A percentile compares a stretch with the other conserved stretches of the same genome.
Evolutionary conservation across 2,797 vertebrate species (phyloP).

Genomic region (Emydoidea blandingii): DNA sequence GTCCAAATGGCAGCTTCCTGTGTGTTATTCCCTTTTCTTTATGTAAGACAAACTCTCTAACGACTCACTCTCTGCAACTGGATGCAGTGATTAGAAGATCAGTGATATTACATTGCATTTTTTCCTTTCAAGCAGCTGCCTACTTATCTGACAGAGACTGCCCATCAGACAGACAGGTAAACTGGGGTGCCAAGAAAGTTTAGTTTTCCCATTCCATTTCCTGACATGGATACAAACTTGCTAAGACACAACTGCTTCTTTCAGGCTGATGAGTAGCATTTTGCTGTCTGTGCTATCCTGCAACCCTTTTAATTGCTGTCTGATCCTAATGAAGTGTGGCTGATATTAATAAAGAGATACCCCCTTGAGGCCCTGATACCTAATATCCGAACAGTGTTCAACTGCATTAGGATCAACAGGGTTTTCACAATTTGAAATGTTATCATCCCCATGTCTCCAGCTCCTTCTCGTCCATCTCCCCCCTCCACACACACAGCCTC

Average conservation of each 20-base stretch:
- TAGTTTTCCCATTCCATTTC: background rate
- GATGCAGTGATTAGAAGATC: fast-evolving
- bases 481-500: background rate
- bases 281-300: conserved; percentile 20
- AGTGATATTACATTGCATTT: fast-evolving
- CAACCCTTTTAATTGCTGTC: conserved; percentile 66
- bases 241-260: background rate
- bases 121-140: background rate
- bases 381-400: background rate
- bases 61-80: background rate
- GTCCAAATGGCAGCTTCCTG: background rate
- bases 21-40: background rate
- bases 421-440: conserved; percentile 25
- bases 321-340: conserved; percentile 75
- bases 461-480: conserved; percentile 29
- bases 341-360: conserved; percentile 55
- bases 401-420: background rate
- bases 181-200: background rate
- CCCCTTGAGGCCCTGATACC: background rate
- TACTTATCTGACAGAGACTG: background rate
- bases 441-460: conserved; percentile 18
- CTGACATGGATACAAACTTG: background rate
- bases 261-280: background rate
- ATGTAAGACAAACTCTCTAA: background rate
- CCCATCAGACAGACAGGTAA: background rate